These are phyloP conservation scores for Antennarius striatus DNA, from an alignment of 2,113 vertebrate species.

Conservation along the genomic window DNA sequence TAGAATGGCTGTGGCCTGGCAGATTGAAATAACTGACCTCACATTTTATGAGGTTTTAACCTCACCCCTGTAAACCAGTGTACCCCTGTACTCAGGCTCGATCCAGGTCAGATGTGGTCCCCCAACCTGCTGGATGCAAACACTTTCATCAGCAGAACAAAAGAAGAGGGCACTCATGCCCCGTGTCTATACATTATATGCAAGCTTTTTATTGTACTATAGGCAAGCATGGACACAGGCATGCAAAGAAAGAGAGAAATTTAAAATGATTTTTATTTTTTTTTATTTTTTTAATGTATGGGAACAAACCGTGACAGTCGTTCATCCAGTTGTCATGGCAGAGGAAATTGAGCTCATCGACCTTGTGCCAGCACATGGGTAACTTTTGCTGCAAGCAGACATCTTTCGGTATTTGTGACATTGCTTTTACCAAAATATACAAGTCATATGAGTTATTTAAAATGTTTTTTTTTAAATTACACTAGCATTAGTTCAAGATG, in stretches of 20 bases:
- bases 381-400: slow-evolving; percentile 12
- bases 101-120: slow-evolving; percentile 46
- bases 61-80: slow-evolving; percentile 12
- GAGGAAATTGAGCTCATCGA: slow-evolving; percentile 7
- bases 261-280: not conserved
- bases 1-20: slow-evolving; percentile 12
- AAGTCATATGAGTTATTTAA: not conserved
- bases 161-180: slow-evolving; percentile 9
- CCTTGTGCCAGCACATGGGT: slow-evolving; percentile 13
- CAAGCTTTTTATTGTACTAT: too few species aligned
- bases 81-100: slow-evolving; percentile 39
- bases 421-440: slow-evolving; percentile 6
- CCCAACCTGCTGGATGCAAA: slow-evolving; percentile 15
- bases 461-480: too few species aligned
- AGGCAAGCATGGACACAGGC: not conserved
- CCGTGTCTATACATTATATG: not conserved
- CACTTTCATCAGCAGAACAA: slow-evolving; percentile 25
- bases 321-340: slow-evolving; percentile 5
- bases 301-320: not conserved
- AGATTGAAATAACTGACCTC: slow-evolving; percentile 28
- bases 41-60: slow-evolving; percentile 30
- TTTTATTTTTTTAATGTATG: not conserved
- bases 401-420: slow-evolving; percentile 1
- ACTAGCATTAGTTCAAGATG: too few species aligned
- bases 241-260: not conserved